Conservation (phyloP, 2,113 vertebrate species). For the Forbesichthys papilliferus region DNA sequence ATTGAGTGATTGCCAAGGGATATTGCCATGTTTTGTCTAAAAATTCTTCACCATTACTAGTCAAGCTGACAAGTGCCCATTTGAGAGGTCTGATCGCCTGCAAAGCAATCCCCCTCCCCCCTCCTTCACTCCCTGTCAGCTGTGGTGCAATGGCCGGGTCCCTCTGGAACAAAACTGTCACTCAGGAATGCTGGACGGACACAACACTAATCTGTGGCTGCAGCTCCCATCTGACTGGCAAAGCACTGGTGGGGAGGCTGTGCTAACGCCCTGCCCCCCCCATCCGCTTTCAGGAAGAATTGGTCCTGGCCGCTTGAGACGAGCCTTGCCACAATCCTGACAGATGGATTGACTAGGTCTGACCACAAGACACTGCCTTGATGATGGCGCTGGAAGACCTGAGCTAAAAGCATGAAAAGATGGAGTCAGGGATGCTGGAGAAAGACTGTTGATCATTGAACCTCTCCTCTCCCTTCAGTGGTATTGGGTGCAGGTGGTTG, state of each 20-base stretch:
- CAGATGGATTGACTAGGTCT: slow-evolving; percentile 33
- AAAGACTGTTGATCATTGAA: too few relatives aligned
- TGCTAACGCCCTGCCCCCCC: slow-evolving; percentile 54
- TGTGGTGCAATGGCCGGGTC: slow-evolving; percentile 52
- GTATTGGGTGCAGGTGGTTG: too few relatives aligned
- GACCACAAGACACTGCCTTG: slow-evolving; percentile 25
- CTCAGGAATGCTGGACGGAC: slow-evolving; percentile 47
- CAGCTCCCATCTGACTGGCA: slow-evolving; percentile 47
- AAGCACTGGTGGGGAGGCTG: slow-evolving; percentile 40
- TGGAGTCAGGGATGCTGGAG: too few relatives aligned
- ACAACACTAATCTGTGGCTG: slow-evolving; percentile 61
- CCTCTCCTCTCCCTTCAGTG: too few relatives aligned
- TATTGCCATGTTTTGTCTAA: too few relatives aligned
- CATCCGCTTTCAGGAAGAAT: slow-evolving; percentile 33
- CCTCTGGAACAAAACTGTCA: slow-evolving; percentile 58
- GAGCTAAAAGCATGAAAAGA: neutral
- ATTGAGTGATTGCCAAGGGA: neutral
- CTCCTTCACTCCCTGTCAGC: slow-evolving; percentile 14
- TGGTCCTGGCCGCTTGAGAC: slow-evolving; percentile 19
- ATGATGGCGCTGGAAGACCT: slow-evolving; percentile 2
- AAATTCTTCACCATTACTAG: too few relatives aligned
- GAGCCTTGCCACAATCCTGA: slow-evolving; percentile 16
- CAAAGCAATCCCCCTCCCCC: slow-evolving; percentile 47
- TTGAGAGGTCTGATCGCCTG: slow-evolving; percentile 57
- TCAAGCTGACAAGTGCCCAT: slow-evolving; percentile 18